Evolutionary conservation across 2,113 vertebrate genomes (phyloP).

Genomic region (Micronisus gabar): DNA sequence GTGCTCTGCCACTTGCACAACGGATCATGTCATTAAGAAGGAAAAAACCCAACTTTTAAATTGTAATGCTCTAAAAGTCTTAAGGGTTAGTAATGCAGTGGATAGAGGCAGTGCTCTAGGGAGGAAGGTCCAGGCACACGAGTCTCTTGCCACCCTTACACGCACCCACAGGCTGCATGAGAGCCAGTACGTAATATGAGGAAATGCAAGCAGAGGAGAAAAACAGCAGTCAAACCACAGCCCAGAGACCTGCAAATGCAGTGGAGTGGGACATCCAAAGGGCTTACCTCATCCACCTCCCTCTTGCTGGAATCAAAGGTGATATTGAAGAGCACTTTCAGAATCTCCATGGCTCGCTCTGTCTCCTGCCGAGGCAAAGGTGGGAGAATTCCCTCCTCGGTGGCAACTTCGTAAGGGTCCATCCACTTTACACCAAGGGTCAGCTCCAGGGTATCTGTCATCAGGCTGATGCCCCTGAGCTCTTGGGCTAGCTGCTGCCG

Average conservation of each 20-base stretch:
- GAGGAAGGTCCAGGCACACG: accelerated
- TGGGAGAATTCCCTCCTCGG: background rate
- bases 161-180: accelerated
- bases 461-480: constrained; percentile 79
- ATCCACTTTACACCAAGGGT: constrained; percentile 79
- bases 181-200: accelerated
- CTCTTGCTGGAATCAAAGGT: constrained; percentile 84
- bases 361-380: constrained; percentile 82
- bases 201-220: background rate
- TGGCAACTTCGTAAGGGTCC: constrained; percentile 74
- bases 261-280: accelerated
- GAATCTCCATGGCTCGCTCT: constrained; percentile 88
- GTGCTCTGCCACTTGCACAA: accelerated
- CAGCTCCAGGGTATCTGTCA: constrained; percentile 81
- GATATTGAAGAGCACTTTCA: constrained; percentile 95
- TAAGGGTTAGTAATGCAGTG: background rate
- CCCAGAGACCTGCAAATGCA: accelerated
- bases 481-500: constrained; percentile 84
- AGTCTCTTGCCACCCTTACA: background rate
- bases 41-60: background rate
- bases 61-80: background rate
- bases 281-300: constrained; percentile 86
- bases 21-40: accelerated
- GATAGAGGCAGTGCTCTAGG: background rate
- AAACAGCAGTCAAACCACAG: background rate